Evolutionary conservation across 2,113 vertebrate genomes (phyloP).

Genomic region (Xyrauchen texanus): DNA sequence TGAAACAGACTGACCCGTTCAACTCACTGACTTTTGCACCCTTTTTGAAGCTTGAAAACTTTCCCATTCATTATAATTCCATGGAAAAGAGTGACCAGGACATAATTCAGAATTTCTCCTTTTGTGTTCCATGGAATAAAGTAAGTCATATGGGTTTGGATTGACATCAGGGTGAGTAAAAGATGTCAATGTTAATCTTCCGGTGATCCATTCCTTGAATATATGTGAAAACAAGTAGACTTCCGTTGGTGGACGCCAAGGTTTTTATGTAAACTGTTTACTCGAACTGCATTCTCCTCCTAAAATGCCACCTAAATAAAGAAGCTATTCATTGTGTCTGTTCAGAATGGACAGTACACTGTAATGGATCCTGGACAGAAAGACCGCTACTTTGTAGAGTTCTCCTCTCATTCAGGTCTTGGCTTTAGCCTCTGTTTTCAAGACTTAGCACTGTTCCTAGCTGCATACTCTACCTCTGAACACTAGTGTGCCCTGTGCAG

Average conservation of each 20-base stretch:
- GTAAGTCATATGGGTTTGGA: too few relatives aligned
- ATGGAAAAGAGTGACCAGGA: too few relatives aligned
- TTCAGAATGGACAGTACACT: conserved; percentile 23
- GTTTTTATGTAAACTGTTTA: conserved; percentile 26
- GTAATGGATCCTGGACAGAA: conserved; percentile 10
- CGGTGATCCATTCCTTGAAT: too few relatives aligned
- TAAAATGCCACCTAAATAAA: conserved; percentile 33
- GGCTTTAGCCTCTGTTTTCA: conserved; percentile 10
- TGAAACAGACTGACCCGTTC: too few relatives aligned
- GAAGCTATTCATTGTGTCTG: conserved; percentile 14
- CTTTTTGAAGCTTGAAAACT: too few relatives aligned
- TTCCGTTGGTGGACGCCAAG: background rate
- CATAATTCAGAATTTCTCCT: too few relatives aligned
- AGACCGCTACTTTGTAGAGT: background rate
- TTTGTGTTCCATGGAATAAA: too few relatives aligned
- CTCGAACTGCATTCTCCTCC: conserved; percentile 17
- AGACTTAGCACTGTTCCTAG: too few relatives aligned
- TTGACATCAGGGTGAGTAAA: too few relatives aligned
- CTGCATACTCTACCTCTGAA: conserved; percentile 69
- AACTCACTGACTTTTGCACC: too few relatives aligned
- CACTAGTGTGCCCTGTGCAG: conserved; percentile 67
- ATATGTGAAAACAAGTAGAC: background rate
- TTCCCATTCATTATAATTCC: too few relatives aligned
- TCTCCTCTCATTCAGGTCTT: conserved; percentile 29
- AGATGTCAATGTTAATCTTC: too few relatives aligned